phyloP scores from a whole-genome alignment of 2,888 invertebrate genomes.

The Lasius platythorax region DNA sequence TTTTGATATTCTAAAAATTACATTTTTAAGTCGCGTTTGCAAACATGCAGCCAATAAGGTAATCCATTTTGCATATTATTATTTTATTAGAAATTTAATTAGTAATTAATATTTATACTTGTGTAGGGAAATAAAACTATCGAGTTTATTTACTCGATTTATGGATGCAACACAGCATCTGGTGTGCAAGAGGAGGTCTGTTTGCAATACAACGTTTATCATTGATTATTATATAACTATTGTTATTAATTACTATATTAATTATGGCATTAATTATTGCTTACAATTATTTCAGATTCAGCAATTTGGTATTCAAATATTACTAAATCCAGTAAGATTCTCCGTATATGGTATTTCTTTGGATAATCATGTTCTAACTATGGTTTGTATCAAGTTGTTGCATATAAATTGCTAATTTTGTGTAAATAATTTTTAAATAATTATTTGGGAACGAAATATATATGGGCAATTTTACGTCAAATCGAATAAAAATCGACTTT shows the following conservation, averaged over 20 bases:
- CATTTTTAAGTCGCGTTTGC: slow-evolving; percentile 8
- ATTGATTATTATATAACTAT: neutral
- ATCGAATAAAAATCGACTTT: too few species aligned
- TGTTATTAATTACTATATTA: neutral
- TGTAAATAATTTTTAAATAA: neutral
- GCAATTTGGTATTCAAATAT: slow-evolving; percentile 63
- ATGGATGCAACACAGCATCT: too few species aligned
- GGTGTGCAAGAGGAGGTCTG: slow-evolving; percentile 60
- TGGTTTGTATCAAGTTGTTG: slow-evolving; percentile 40
- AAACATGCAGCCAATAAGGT: slow-evolving; percentile 50
- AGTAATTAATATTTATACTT: slow-evolving; percentile 7
- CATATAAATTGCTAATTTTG: neutral
- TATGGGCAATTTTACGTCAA: too few species aligned
- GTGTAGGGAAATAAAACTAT: slow-evolving; percentile 55
- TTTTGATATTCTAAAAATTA: neutral
- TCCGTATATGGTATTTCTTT: slow-evolving; percentile 37
- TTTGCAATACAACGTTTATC: neutral
- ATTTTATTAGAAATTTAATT: neutral
- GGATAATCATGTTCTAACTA: slow-evolving; percentile 33
- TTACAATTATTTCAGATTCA: slow-evolving; percentile 47
- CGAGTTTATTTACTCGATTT: too few species aligned
- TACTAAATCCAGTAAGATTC: slow-evolving; percentile 20
- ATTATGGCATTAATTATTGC: neutral
- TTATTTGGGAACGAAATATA: neutral
- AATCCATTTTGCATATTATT: neutral